Evolutionary conservation across 2,113 vertebrate genomes (phyloP).

Genomic region (Polyodon spathula): DNA sequence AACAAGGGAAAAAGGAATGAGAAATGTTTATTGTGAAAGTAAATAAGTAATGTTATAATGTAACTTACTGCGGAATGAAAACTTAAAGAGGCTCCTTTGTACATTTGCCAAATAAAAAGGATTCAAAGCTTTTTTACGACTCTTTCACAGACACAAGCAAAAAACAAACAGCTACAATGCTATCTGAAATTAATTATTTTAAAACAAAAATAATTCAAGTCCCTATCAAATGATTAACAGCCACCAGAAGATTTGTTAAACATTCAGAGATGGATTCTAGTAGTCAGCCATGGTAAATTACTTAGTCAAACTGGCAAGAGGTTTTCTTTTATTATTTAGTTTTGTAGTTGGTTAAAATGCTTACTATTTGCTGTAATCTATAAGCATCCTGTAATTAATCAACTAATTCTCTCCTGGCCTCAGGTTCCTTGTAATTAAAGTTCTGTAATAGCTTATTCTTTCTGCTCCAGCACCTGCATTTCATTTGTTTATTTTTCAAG

Average conservation of each 20-base stretch:
- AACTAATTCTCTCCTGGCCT: slow-evolving; percentile 76
- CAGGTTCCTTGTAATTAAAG: slow-evolving; percentile 94
- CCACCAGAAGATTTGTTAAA: slow-evolving; percentile 31
- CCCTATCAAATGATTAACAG: slow-evolving; percentile 20
- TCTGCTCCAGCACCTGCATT: slow-evolving; percentile 99
- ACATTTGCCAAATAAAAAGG: too few species aligned
- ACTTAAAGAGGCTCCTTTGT: too few species aligned
- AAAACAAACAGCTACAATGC: neutral
- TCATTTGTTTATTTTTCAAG: slow-evolving; percentile 98
- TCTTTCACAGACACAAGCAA: too few species aligned
- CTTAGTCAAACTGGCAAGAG: slow-evolving; percentile 25
- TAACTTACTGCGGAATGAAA: too few species aligned
- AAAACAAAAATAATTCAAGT: slow-evolving; percentile 17
- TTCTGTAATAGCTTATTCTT: slow-evolving; percentile 98
- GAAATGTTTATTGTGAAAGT: too few species aligned
- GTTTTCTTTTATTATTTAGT: slow-evolving; percentile 38
- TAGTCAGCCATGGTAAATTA: slow-evolving; percentile 25
- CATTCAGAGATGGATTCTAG: slow-evolving; percentile 21
- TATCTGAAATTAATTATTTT: slow-evolving; percentile 31
- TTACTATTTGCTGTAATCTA: slow-evolving; percentile 62
- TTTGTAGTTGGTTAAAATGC: slow-evolving; percentile 38
- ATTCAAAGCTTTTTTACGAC: too few species aligned
- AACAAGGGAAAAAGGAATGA: too few species aligned
- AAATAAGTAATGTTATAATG: too few species aligned
- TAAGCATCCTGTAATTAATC: slow-evolving; percentile 77